These are phyloP conservation scores for Bhutanitis thaidina DNA, from an alignment of 2,888 invertebrate genomes.

Conservation along the genomic window DNA sequence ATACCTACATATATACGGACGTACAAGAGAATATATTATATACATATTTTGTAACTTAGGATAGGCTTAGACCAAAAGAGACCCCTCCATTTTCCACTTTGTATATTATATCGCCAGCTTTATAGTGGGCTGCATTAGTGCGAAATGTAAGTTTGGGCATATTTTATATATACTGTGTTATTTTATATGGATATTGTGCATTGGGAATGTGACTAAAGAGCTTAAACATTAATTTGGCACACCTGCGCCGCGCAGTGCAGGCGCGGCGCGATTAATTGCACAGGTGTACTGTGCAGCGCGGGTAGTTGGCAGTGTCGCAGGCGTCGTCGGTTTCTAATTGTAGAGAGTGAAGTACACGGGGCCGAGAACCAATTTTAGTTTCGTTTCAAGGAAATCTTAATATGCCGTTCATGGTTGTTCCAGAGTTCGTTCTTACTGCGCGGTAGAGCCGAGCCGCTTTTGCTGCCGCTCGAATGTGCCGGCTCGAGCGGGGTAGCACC, in stretches of 20 bases:
- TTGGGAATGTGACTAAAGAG: neutral
- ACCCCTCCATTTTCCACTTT: constrained; percentile 30
- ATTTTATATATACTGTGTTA: constrained; percentile 5
- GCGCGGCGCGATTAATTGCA: too few relatives aligned
- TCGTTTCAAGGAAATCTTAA: too few relatives aligned
- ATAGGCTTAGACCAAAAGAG: constrained; percentile 60
- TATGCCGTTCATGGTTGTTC: too few relatives aligned
- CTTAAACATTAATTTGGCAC: neutral
- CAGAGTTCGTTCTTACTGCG: too few relatives aligned
- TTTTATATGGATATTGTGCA: neutral
- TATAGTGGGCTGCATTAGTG: neutral
- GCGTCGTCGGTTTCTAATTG: too few relatives aligned
- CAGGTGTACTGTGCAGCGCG: too few relatives aligned
- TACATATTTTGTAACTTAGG: constrained; percentile 54
- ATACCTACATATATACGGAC: neutral
- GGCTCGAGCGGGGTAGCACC: too few relatives aligned
- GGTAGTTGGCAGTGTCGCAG: too few relatives aligned
- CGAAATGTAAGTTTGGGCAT: neutral
- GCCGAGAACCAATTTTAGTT: too few relatives aligned
- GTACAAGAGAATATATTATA: constrained; percentile 19
- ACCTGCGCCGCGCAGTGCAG: neutral
- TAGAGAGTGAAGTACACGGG: too few relatives aligned
- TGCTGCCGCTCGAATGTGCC: too few relatives aligned
- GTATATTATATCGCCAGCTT: constrained; percentile 9
- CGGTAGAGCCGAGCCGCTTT: too few relatives aligned